Base-by-base conservation (phyloP, 92 coral and sea anemone species). In the Porites cylindrica region DNA sequence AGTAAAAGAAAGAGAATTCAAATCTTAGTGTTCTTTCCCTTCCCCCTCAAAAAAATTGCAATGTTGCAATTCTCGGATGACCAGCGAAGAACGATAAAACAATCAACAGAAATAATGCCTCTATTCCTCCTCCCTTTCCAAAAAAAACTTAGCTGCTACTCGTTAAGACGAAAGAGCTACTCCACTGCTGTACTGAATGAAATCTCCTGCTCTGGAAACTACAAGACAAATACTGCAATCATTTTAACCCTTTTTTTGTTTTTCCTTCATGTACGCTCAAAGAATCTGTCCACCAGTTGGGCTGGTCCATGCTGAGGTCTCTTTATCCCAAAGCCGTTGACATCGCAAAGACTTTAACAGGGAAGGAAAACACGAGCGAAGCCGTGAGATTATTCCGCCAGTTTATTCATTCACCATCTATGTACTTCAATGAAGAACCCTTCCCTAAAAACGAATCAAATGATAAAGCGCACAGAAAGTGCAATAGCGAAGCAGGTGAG, bases 361-460 rank as follows among this genome's bases (percentile, higher is more conserved):
- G 94, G 23, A 74, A 87, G 60, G 77, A 79, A 1, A 83, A 95
- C 63, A 96, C 91, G 23, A 69, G 87, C 4, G 83, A 89, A 76
- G 98, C 99, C 24, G 89, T 93, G 59, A 38, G 81, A 59, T 76
- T 85, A 56, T 93, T 96, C 52, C 91, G 93, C n/a, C 64, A 16
- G 76, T 58, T 87, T 66, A 72, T 94, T 83, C 79, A 94, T 81
- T 94, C 98, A 54, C 87, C 94, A 19, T 75, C 84, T 43, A 94
- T 94, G 98, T 96, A 86, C 87, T 96, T 90, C 79, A 96, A 96
- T 82, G 86, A 89, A 29, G 87, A 89, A 32, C 95, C 98, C 9
- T 96, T 96, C 80, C 99, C 99, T 24, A 84, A 85, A 32, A 96
- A 96, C 83, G 99, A 96, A 83, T 96, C 99, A 10, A 91, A 93